A percentile compares a stretch with the other conserved stretches of the same genome.
phyloP scores from a whole-genome alignment of 2,888 invertebrate genomes.

The Boloria selene region DNA sequence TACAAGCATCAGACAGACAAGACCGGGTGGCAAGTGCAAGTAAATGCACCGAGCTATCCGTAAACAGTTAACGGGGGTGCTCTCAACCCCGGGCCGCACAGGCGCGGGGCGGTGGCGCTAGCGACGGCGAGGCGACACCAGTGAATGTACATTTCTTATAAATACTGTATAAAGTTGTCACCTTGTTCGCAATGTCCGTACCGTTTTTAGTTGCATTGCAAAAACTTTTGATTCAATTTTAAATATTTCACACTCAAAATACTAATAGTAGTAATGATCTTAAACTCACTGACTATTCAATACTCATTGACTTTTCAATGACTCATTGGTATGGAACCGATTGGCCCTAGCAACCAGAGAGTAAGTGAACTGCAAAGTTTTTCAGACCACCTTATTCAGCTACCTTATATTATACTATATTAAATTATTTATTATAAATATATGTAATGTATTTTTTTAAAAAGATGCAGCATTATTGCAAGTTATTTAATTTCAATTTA shows the following conservation, averaged over 20 bases:
- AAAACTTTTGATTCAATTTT: slow-evolving; percentile 32
- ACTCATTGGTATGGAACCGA: not conserved
- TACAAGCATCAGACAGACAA: too few species aligned
- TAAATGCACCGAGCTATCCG: too few species aligned
- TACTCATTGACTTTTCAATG: too few species aligned
- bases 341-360: slow-evolving; percentile 17
- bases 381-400: not conserved
- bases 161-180: slow-evolving; percentile 36
- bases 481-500: too few species aligned
- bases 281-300: too few species aligned
- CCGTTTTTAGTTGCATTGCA: slow-evolving; percentile 45
- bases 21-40: not conserved
- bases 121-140: slow-evolving; percentile 22
- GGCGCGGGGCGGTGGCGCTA: not conserved
- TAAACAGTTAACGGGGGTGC: too few species aligned
- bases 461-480: too few species aligned
- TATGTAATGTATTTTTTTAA: too few species aligned
- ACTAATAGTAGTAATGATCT: too few species aligned
- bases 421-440: too few species aligned
- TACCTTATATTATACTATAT: not conserved
- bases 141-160: slow-evolving; percentile 21
- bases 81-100: too few species aligned
- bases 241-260: too few species aligned
- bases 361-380: not conserved
- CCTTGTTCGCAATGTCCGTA: slow-evolving; percentile 42